Percentiles rank a stretch among this genome's conserved stretches.
phyloP scores from a whole-genome alignment of 2,888 invertebrate genomes.

The Formica aserva region DNA sequence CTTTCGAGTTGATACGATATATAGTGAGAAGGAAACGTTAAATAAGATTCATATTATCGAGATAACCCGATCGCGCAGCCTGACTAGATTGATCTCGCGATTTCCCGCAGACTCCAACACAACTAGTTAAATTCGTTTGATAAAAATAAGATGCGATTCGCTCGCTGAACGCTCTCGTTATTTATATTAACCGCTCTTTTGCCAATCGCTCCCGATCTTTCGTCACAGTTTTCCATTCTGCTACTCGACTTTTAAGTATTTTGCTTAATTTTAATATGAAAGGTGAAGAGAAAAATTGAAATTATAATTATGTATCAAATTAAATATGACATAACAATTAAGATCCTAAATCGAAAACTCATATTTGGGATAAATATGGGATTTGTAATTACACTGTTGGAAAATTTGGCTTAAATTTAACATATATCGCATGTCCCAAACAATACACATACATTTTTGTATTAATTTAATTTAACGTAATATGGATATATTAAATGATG shows the following conservation, averaged over 20 bases:
- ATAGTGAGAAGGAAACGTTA: slow-evolving; percentile 7
- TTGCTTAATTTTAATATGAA: too few species aligned
- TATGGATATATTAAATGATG: too few species aligned
- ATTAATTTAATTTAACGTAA: too few species aligned
- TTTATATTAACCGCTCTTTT: slow-evolving; percentile 66
- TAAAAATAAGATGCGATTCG: slow-evolving; percentile 67
- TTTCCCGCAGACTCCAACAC: not conserved
- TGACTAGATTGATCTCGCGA: not conserved
- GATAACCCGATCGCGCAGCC: slow-evolving; percentile 52
- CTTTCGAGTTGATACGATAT: slow-evolving; percentile 16
- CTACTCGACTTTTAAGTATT: slow-evolving; percentile 25
- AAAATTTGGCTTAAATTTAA: too few species aligned
- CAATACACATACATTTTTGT: too few species aligned
- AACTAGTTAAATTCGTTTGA: not conserved
- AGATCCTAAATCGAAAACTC: too few species aligned
- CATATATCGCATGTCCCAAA: too few species aligned
- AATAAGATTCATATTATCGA: slow-evolving; percentile 33
- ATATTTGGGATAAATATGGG: too few species aligned
- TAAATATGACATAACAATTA: too few species aligned
- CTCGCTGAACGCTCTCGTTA: slow-evolving; percentile 60
- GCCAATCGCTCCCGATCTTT: slow-evolving; percentile 58
- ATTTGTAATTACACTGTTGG: too few species aligned
- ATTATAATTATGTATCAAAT: too few species aligned
- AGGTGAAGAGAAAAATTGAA: too few species aligned
- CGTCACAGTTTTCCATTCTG: slow-evolving; percentile 59